A percentile compares a stretch with the other conserved stretches of the same genome.
phyloP scores from a whole-genome alignment of 2,113 vertebrate genomes.

The Centropus unirufus region DNA sequence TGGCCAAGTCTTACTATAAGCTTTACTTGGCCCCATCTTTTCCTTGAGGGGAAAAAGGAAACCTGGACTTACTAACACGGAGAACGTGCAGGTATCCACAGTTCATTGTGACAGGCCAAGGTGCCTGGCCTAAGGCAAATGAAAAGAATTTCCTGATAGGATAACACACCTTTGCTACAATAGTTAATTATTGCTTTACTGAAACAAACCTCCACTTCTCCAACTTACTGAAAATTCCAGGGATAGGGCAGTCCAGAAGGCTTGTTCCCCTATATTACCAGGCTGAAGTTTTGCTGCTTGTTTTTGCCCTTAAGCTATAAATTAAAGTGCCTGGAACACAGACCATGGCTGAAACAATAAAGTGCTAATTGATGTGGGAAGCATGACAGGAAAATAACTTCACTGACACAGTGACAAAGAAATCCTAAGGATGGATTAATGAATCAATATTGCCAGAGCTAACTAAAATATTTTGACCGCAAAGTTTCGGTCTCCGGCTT shows the following conservation, averaged over 20 bases:
- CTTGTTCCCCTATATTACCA: not conserved
- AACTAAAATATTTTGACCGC: not conserved
- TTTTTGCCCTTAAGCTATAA: not conserved
- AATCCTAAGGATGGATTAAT: not conserved
- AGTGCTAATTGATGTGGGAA: slow-evolving; percentile 68
- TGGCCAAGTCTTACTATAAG: not conserved
- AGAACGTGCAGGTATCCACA: slow-evolving; percentile 1
- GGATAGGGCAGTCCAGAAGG: not conserved
- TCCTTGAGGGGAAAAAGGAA: not conserved
- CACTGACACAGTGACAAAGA: not conserved
- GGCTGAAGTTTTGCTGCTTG: slow-evolving; percentile 20
- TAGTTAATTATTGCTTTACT: slow-evolving; percentile 67
- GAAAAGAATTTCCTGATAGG: slow-evolving; percentile 39
- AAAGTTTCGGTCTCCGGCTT: slow-evolving; percentile 30
- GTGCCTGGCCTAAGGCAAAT: slow-evolving; percentile 44
- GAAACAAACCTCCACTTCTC: not conserved
- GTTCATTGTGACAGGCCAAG: not conserved
- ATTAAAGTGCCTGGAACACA: slow-evolving; percentile 52
- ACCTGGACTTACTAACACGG: not conserved
- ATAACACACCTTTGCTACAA: slow-evolving; percentile 55
- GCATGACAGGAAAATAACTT: not conserved
- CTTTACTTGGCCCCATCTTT: not conserved
- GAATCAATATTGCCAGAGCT: not conserved
- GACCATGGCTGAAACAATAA: slow-evolving; percentile 63
- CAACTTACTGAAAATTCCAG: not conserved